These are phyloP conservation scores for Diplolepis rosae DNA, from an alignment of 2,888 invertebrate species.

Conservation along the genomic window DNA sequence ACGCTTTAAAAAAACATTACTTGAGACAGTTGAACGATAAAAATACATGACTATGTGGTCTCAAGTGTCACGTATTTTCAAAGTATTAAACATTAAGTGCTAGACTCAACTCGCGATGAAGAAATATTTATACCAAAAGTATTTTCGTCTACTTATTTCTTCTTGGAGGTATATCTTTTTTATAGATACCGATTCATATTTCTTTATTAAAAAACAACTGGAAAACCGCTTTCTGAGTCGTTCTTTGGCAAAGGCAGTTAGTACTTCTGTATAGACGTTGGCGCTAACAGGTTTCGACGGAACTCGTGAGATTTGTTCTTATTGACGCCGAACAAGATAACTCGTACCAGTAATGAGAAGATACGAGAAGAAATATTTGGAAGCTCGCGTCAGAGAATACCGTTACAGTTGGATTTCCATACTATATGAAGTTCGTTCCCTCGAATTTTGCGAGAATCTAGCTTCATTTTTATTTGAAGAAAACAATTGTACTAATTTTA, in stretches of 20 bases:
- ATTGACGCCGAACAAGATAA: slow-evolving; percentile 8
- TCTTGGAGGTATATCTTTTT: too few species aligned
- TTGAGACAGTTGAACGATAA: too few species aligned
- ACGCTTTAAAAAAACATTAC: too few species aligned
- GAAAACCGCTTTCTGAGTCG: background rate
- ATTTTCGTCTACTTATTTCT: too few species aligned
- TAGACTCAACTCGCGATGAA: too few species aligned
- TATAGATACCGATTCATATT: too few species aligned
- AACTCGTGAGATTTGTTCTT: background rate
- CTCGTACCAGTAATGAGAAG: background rate
- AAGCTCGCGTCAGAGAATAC: slow-evolving; percentile 59
- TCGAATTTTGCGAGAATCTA: slow-evolving; percentile 42
- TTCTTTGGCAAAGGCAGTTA: background rate
- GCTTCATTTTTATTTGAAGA: slow-evolving; percentile 14
- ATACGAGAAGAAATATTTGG: slow-evolving; percentile 57
- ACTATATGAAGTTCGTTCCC: slow-evolving; percentile 36
- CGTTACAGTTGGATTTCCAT: slow-evolving; percentile 58
- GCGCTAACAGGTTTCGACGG: background rate
- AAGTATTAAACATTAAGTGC: too few species aligned
- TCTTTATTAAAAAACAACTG: background rate
- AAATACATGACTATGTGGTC: too few species aligned
- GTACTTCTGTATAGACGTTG: too few species aligned
- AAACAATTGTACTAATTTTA: too few species aligned
- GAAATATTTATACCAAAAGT: too few species aligned
- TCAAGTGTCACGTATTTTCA: too few species aligned